Evolutionary conservation across 2,888 invertebrate species (phyloP).

Genomic region (Acanthosepion esculentum): DNA sequence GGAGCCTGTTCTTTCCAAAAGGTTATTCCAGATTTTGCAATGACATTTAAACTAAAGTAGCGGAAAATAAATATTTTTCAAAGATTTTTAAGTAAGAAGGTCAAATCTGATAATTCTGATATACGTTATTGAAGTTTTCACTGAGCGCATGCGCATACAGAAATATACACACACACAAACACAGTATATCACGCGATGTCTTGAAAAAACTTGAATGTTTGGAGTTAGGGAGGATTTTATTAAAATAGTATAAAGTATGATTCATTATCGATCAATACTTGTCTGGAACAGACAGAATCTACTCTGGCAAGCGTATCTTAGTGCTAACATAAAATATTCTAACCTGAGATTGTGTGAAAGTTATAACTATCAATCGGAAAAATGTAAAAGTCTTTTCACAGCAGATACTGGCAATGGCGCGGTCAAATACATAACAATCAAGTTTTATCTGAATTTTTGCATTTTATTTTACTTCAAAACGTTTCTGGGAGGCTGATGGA

Average conservation of each 20-base stretch:
- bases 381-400: no score
- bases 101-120: neutral
- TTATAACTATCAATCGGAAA: neutral
- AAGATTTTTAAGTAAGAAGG: neutral
- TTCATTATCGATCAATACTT: slow-evolving; percentile 2
- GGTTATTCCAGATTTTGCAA: neutral
- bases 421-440: no score
- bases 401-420: no score
- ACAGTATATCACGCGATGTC: neutral
- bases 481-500: no score
- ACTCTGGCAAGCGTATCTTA: neutral
- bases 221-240: neutral
- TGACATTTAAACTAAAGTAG: neutral
- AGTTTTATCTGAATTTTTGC: no score
- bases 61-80: neutral
- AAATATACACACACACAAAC: neutral
- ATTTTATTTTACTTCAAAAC: no score
- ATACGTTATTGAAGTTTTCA: neutral
- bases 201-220: neutral
- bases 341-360: neutral
- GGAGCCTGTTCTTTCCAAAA: neutral
- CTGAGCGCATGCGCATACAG: neutral
- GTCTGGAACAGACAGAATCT: neutral
- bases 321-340: neutral
- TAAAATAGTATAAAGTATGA: neutral